Evolutionary conservation across 2,113 vertebrate species (phyloP).

Genomic region (Neolamprologus modestus): DNA sequence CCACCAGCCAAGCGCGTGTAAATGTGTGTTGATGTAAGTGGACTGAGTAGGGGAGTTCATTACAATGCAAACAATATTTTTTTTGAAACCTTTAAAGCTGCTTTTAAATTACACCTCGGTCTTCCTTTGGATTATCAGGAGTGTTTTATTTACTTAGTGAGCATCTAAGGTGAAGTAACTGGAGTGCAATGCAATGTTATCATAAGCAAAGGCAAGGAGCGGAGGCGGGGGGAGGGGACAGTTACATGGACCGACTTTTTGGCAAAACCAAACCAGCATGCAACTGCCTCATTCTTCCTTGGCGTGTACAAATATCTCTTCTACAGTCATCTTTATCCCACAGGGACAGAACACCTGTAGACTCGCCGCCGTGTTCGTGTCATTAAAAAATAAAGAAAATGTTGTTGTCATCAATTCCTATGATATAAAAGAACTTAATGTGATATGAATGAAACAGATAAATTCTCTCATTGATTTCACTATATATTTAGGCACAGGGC

Average conservation of each 20-base stretch:
- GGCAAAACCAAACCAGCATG: background rate
- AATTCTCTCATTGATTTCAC: conserved; percentile 26
- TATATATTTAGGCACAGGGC: conserved; percentile 22
- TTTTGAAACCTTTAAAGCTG: background rate
- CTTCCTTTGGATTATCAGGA: background rate
- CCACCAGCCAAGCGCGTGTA: background rate
- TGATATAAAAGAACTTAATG: conserved; percentile 22
- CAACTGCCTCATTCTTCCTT: background rate
- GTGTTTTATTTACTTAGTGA: background rate
- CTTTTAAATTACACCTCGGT: background rate
- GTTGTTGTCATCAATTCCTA: background rate
- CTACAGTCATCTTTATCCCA: background rate
- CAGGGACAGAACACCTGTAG: background rate
- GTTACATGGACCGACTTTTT: background rate
- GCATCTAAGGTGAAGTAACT: background rate
- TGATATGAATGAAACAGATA: conserved; percentile 15
- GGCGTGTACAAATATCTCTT: background rate
- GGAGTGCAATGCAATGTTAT: background rate
- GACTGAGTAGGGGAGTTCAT: background rate
- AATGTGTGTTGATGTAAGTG: background rate
- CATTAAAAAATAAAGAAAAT: background rate
- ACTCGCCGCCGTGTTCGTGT: background rate
- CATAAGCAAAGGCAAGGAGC: background rate
- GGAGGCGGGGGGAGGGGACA: background rate
- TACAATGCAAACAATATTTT: background rate